Conservation (phyloP, 2,113 vertebrate species). For the Gadus macrocephalus region DNA sequence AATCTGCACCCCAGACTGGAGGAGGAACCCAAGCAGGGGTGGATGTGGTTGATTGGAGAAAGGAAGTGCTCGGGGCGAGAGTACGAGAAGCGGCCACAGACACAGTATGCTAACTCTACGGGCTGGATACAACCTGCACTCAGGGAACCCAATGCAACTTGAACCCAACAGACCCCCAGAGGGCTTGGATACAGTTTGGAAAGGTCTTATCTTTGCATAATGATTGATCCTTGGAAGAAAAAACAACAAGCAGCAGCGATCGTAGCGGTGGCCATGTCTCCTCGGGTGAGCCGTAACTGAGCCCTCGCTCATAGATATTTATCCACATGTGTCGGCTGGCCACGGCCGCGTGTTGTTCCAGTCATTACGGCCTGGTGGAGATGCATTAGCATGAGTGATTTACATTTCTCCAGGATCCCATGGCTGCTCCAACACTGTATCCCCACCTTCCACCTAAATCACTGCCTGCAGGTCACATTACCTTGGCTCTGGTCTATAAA, state of each 20-base stretch:
- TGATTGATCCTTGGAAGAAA: not conserved
- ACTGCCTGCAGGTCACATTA: slow-evolving; percentile 56
- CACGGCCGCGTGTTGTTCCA: slow-evolving; percentile 14
- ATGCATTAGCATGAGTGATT: slow-evolving; percentile 63
- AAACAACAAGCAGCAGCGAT: not conserved
- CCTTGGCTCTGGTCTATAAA: slow-evolving; percentile 39
- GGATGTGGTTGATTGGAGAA: slow-evolving; percentile 43
- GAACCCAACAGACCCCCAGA: not conserved
- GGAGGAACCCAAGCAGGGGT: slow-evolving; percentile 32
- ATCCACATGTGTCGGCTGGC: slow-evolving; percentile 30
- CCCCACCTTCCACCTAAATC: slow-evolving; percentile 51
- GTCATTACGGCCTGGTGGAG: slow-evolving; percentile 34
- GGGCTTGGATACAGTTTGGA: too few species aligned
- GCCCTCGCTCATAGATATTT: slow-evolving; percentile 1
- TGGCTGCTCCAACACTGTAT: slow-evolving; percentile 51
- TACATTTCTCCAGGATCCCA: slow-evolving; percentile 53
- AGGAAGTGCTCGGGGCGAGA: slow-evolving; percentile 25
- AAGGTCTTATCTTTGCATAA: not conserved
- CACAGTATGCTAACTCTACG: not conserved
- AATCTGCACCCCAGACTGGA: slow-evolving; percentile 37
- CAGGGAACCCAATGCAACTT: not conserved
- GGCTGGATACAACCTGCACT: not conserved
- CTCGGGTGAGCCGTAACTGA: not conserved
- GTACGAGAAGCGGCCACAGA: slow-evolving; percentile 1
- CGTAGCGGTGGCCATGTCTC: not conserved